Conservation (phyloP, 2,113 vertebrate genomes). For the Pimephales promelas region DNA sequence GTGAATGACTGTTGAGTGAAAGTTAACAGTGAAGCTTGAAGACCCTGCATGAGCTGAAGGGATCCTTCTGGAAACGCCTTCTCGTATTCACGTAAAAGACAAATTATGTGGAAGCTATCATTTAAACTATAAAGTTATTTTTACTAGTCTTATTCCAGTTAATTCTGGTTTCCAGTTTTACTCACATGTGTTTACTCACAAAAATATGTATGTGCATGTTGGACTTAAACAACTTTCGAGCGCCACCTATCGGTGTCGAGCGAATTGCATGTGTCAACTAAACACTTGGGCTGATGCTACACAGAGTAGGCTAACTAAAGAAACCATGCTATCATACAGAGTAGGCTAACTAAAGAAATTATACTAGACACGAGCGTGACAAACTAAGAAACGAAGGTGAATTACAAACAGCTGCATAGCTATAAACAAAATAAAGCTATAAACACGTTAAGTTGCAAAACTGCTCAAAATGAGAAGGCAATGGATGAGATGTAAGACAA, state of each 20-base stretch:
- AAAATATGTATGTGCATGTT: not conserved
- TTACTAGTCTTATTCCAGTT: not conserved
- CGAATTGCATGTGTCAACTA: not conserved
- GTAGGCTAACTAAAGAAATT: not conserved
- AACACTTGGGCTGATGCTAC: not conserved
- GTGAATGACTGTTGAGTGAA: not conserved
- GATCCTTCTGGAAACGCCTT: not conserved
- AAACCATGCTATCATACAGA: too few relatives aligned
- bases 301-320: not conserved
- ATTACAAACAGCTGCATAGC: too few relatives aligned
- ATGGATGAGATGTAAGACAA: conserved; percentile 62
- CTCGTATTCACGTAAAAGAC: not conserved
- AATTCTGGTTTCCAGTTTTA: not conserved
- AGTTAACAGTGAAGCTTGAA: not conserved
- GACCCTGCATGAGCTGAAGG: not conserved
- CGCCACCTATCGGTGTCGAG: conserved; percentile 48
- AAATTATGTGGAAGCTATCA: not conserved
- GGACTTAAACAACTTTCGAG: conserved; percentile 16
- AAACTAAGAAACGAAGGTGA: not conserved
- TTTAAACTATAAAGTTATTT: not conserved
- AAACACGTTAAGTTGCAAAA: not conserved
- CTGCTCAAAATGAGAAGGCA: conserved; percentile 35
- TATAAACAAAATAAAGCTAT: too few relatives aligned
- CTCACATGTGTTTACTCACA: not conserved
- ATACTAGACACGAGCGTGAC: not conserved